Evolutionary conservation across 2,113 vertebrate genomes (phyloP), one percentile per base, ranked within the genome.

Genomic region (Nerophis ophidion): DNA sequence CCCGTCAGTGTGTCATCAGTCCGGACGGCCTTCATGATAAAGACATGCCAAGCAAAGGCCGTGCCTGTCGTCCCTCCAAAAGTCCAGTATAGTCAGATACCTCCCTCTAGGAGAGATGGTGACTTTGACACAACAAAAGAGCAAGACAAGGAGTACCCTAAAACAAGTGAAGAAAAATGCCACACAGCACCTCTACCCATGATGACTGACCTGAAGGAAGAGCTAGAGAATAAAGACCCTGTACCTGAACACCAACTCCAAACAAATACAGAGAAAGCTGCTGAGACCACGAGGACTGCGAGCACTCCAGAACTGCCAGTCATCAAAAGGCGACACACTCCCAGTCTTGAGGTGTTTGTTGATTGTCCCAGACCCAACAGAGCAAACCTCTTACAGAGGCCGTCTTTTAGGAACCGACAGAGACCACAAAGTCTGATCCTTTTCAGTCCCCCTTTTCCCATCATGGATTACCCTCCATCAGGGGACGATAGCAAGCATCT

Each of bases 391-490:
- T 88, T 89, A 17, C 92, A 95, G 62, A 94, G 94, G 51, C 87
- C 94, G 2, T 96, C 93, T 38, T 96, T 95, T 26, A 91, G 97
- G 79, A 92, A 93, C 65, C 90, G 96, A 57, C 94, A 96, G 0
- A 93, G 97, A 77, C 97, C 97, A 59, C 97, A 99, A 67, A 99
- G 97, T 75, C 91, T 99, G n/a, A 97, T 99, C 74, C 90, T 99
- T 46, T 95, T 96, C 81, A 98, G 95, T 45, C 94, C 96, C 34
- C 96, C 95, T 48, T 98, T 98, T 62, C 97, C 97, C 59, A 93
- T 95, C 71, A 94, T 96, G 93, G 97, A 99, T 88, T 94, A 95
- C 67, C 91, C 92, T 0, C 76, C 90, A 0, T 81, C 90, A 17
- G 91, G 92, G n/a, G 92, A 91, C 50, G 93, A 95, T 58, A 84